Conservation (phyloP, 2,888 invertebrate species). For the Cerastis leucographa region DNA sequence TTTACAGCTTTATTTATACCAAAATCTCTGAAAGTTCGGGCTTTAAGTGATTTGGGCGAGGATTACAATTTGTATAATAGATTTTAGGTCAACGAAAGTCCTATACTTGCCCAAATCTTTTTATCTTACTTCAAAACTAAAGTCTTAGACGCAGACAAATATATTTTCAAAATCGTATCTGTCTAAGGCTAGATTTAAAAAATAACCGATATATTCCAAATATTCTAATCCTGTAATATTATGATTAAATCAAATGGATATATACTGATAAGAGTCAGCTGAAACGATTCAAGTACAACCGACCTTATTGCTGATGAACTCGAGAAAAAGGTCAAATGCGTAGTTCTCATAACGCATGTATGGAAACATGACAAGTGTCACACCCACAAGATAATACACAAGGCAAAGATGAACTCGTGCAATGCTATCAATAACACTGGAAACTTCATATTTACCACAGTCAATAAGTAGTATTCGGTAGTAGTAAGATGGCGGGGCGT, state of each 20-base stretch:
- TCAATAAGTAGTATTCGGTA: too few species aligned
- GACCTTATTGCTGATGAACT: slow-evolving; percentile 44
- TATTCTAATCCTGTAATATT: slow-evolving; percentile 13
- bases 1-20: background rate
- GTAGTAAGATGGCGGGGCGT: too few species aligned
- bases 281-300: slow-evolving; percentile 18
- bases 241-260: slow-evolving; percentile 20
- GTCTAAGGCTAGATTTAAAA: too few species aligned
- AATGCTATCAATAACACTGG: too few species aligned
- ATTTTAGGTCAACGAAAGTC: background rate
- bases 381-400: slow-evolving; percentile 19
- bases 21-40: background rate
- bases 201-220: slow-evolving; percentile 21
- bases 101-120: background rate
- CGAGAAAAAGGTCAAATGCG: slow-evolving; percentile 43
- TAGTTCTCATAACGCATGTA: slow-evolving; percentile 27
- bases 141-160: background rate
- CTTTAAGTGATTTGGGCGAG: background rate
- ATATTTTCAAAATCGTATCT: background rate
- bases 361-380: slow-evolving; percentile 19
- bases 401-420: background rate
- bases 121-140: background rate
- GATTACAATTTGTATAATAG: background rate
- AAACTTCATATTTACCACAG: too few species aligned
- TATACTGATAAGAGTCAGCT: slow-evolving; percentile 30